Evolutionary conservation across 2,113 vertebrate genomes (phyloP).

Genomic region (Prietella phreatophila): DNA sequence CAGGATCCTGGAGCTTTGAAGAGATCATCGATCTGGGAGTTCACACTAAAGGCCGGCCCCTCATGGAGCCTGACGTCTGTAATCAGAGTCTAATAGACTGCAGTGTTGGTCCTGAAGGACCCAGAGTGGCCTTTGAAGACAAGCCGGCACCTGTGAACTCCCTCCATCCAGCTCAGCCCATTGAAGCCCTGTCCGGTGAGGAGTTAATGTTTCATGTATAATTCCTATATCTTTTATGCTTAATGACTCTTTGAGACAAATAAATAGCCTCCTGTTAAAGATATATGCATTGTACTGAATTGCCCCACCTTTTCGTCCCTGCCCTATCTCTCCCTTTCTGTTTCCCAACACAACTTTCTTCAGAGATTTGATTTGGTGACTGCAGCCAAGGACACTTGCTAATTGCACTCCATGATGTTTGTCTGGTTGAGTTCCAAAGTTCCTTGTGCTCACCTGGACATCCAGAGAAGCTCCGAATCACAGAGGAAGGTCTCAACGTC

Average conservation of each 20-base stretch:
- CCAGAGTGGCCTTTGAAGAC: constrained; percentile 73
- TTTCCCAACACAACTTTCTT: constrained; percentile 38
- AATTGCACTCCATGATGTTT: constrained; percentile 74
- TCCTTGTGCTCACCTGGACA: constrained; percentile 51
- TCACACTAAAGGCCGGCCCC: constrained; percentile 71
- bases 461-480: constrained; percentile 48
- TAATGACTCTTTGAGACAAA: background rate
- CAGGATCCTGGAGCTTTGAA: constrained; percentile 77
- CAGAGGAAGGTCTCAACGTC: constrained; percentile 53
- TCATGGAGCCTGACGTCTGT: constrained; percentile 66
- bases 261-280: background rate
- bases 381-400: constrained; percentile 61
- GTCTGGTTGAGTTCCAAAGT: constrained; percentile 72
- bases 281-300: background rate
- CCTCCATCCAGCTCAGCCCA: constrained; percentile 72
- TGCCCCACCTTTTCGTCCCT: background rate
- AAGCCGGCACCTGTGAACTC: constrained; percentile 72
- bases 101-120: constrained; percentile 66
- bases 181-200: constrained; percentile 82
- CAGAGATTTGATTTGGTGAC: constrained; percentile 77
- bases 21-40: constrained; percentile 77
- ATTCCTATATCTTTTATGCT: background rate
- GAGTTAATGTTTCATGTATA: background rate
- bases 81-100: constrained; percentile 75
- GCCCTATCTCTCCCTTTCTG: background rate